phyloP scores from a whole-genome alignment of 2,888 invertebrate species.

The Apocheima hispidaria region DNA sequence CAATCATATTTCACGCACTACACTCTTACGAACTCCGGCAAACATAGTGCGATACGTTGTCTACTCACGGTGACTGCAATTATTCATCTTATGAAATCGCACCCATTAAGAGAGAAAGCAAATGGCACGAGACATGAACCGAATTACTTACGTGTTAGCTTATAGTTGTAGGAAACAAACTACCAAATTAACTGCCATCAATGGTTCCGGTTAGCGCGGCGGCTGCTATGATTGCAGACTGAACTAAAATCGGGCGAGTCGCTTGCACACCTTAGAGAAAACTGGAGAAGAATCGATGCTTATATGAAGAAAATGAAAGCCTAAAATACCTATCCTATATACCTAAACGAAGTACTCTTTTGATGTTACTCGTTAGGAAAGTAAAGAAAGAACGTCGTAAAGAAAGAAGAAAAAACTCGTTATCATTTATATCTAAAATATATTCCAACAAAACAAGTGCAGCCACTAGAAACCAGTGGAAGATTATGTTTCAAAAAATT shows the following conservation, averaged over 20 bases:
- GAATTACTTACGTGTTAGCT: conserved; percentile 20
- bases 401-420: too few relatives aligned
- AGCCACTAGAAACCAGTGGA: too few relatives aligned
- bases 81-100: conserved; percentile 34
- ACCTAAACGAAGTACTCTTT: too few relatives aligned
- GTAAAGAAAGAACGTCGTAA: too few relatives aligned
- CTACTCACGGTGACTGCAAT: conserved; percentile 41
- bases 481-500: too few relatives aligned
- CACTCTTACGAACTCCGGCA: conserved; percentile 42
- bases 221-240: not conserved
- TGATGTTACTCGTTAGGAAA: too few relatives aligned
- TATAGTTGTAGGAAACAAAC: conserved; percentile 7
- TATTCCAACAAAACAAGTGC: too few relatives aligned
- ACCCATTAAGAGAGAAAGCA: conserved; percentile 32
- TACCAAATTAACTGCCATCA: not conserved
- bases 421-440: too few relatives aligned
- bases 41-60: conserved; percentile 34
- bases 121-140: conserved; percentile 19
- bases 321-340: too few relatives aligned
- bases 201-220: conserved; percentile 11
- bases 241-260: not conserved
- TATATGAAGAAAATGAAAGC: too few relatives aligned
- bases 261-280: too few relatives aligned
- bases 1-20: conserved; percentile 58
- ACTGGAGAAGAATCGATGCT: too few relatives aligned